Evolutionary conservation across 1,140 invertebrate genomes (phyloP).

Genomic region (Metopolophium dirhodum): DNA sequence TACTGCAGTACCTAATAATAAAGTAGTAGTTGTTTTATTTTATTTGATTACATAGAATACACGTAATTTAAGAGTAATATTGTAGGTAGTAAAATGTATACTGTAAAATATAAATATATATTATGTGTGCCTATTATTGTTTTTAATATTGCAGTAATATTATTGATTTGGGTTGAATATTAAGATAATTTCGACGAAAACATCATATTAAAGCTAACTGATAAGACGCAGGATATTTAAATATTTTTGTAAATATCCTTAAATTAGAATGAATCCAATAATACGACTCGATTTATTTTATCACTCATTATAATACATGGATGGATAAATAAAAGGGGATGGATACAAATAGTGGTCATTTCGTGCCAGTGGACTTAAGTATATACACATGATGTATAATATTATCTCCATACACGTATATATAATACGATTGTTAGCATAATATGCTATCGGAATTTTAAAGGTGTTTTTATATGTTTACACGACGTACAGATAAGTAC

Average conservation of each 20-base stretch:
- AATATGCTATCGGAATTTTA: not conserved
- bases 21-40: not conserved
- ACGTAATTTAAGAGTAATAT: too few species aligned
- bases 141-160: not conserved
- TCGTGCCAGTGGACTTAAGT: not conserved
- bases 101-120: too few species aligned
- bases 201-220: not conserved
- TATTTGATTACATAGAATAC: not conserved
- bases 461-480: slow-evolving; percentile 35
- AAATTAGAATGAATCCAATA: not conserved
- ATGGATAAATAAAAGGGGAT: not conserved
- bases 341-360: not conserved
- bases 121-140: too few species aligned
- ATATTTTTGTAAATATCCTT: not conserved
- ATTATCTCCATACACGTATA: too few species aligned
- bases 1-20: not conserved
- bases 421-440: not conserved
- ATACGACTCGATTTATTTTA: not conserved
- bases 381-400: not conserved
- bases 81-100: too few species aligned
- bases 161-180: not conserved
- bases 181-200: not conserved
- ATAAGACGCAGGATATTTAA: not conserved
- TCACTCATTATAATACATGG: not conserved
- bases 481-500: not conserved